Base-by-base conservation (phyloP, 1,140 invertebrate species). In the Pectinophora gossypiella region DNA sequence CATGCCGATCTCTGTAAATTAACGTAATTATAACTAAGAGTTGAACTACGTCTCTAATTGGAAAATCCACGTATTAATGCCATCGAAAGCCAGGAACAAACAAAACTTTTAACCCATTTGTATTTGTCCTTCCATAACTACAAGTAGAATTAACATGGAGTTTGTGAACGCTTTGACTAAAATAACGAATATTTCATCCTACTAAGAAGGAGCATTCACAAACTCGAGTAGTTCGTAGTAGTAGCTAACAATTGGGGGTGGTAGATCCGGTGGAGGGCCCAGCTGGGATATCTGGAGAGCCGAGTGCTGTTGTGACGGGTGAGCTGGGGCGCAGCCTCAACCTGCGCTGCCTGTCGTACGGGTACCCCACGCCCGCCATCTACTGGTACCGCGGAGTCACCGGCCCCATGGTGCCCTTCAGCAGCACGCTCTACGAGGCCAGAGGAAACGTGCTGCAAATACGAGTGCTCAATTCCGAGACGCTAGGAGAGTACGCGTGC, bases 301-400 rank as follows among this genome's bases (percentile, higher is more conserved):
- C 89, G 42, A 89, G 91, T 59, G 79, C 89, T 21, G 81, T 89
- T 19, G 87, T 95, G 20, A 90, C 93, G 15, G 94, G 94, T 3
- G 90, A 91, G 22, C 79, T 97, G 43, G 93, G 93, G 46, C 86
- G 89, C 2, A 92, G 94, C 9, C 90, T 94, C 3, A 76, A 90
- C 16, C 85, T 98, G 1, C 91, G 93, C 53, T 98, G 96, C 83
- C 93, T 93, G 59, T 95, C 95, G 12, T 91, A 94, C 66, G 96
- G 96, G 20, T 93, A 91, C 89, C 96, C 96, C 0, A 81, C 89
- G 35, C 96, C 96, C 0, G 83, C 89, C 15, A 93, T 97, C 12
- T 95, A 93, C 12, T 98, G 96, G 96, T 97, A 95, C 94, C 90
- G 92, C 38, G 93, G 94, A n/a, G 89, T 91, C 9, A 85, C 80